Conservation (phyloP, 1,140 invertebrate species). For the Psilanteris sp. region DNA sequence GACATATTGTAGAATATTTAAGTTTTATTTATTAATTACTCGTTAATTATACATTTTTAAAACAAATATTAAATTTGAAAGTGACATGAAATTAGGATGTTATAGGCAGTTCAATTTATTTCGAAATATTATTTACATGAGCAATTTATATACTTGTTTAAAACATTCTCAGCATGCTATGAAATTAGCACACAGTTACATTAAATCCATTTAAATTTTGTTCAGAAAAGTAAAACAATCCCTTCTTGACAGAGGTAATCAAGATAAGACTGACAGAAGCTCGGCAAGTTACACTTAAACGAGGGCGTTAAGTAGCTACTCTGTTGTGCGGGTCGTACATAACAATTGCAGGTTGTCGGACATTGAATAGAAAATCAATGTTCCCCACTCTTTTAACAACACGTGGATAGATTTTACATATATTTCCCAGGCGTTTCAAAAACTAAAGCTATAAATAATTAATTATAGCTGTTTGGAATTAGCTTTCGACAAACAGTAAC, state of each 20-base stretch:
- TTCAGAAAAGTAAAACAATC: conserved; percentile 38
- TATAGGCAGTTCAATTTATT: no score
- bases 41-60: no score
- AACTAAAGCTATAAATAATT: conserved; percentile 21
- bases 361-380: conserved; percentile 55
- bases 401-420: not conserved
- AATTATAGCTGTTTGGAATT: conserved; percentile 42
- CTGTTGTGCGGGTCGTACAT: conserved; percentile 44
- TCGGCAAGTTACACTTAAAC: conserved; percentile 46
- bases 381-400: conserved; percentile 22
- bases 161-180: no score
- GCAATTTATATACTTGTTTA: no score
- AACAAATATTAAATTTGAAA: no score
- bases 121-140: no score
- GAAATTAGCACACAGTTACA: conserved; percentile 21
- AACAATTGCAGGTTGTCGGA: conserved; percentile 56
- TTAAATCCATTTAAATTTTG: conserved; percentile 31
- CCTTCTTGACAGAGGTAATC: conserved; percentile 37
- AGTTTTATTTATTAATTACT: no score
- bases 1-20: no score
- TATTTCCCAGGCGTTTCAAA: conserved; percentile 15
- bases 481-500: conserved; percentile 50
- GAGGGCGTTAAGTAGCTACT: conserved; percentile 58
- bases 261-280: conserved; percentile 59
- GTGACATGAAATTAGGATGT: no score